A percentile compares a stretch with the other conserved stretches of the same genome.
phyloP scores from a whole-genome alignment of 1,140 invertebrate genomes.

The Chironomus tepperi region DNA sequence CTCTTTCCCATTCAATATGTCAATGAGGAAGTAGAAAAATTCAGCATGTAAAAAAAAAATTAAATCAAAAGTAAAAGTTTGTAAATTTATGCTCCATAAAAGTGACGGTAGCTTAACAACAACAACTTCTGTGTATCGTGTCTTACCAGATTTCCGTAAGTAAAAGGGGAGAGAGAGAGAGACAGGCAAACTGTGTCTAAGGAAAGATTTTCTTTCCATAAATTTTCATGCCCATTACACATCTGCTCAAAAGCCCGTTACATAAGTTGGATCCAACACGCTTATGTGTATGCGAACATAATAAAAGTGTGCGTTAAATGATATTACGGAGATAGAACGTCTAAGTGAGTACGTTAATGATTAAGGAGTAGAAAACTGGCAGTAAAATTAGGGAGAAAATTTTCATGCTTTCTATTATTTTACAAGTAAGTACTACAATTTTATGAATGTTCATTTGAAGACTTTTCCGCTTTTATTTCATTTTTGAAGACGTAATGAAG shows the following conservation, averaged over 20 bases:
- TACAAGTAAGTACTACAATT: too few relatives aligned
- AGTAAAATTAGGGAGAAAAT: not conserved
- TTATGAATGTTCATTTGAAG: too few relatives aligned
- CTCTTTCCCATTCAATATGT: not conserved
- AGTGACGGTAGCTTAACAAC: not conserved
- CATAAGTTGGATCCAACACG: not conserved
- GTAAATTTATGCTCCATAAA: slow-evolving; percentile 2
- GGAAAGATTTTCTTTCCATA: not conserved
- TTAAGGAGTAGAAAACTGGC: not conserved
- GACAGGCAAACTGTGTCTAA: too few relatives aligned
- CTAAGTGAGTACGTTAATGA: not conserved
- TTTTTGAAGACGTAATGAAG: too few relatives aligned
- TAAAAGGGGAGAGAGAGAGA: not conserved
- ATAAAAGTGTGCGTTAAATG: slow-evolving; percentile 5
- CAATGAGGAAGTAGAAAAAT: not conserved
- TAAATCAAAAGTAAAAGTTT: slow-evolving; percentile 3
- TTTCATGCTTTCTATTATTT: not conserved
- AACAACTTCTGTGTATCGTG: not conserved
- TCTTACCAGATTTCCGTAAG: not conserved
- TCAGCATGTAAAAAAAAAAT: not conserved
- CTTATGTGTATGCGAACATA: slow-evolving; percentile 6
- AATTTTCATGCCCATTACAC: slow-evolving; percentile 12
- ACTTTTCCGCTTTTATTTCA: too few relatives aligned
- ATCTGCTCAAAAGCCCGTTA: slow-evolving; percentile 5
- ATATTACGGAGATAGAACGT: not conserved